Percentiles rank a stretch among this genome's conserved stretches.
Evolutionary conservation across 2,797 vertebrate species (phyloP).

Genomic region (Danio tinwini): DNA sequence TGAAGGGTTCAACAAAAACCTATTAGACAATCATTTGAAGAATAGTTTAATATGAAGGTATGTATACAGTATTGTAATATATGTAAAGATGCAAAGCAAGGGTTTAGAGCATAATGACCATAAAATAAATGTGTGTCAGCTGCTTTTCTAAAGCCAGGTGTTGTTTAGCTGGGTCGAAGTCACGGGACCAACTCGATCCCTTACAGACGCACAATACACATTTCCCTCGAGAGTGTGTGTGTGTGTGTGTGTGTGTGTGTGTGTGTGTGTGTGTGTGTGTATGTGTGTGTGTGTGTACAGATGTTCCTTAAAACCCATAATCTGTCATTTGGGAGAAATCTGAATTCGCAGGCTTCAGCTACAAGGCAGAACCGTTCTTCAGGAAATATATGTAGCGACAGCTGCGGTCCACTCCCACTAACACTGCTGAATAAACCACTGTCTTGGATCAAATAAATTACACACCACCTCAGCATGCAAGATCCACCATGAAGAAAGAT

Average conservation of each 20-base stretch:
- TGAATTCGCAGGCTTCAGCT: constrained; percentile 70
- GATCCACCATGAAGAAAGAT: constrained; percentile 32
- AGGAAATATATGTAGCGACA: constrained; percentile 80
- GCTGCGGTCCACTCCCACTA: constrained; percentile 77
- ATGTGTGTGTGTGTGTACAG: constrained; percentile 33
- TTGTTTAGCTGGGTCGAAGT: constrained; percentile 55
- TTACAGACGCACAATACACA: constrained; percentile 56
- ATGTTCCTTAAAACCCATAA: constrained; percentile 68
- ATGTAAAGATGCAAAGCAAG: constrained; percentile 10
- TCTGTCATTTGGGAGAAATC: constrained; percentile 76
- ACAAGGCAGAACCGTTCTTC: constrained; percentile 75
- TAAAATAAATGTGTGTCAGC: constrained; percentile 58
- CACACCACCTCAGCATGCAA: constrained; percentile 69
- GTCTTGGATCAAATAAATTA: constrained; percentile 77
- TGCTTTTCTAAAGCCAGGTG: constrained; percentile 60
- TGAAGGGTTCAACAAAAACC: not conserved
- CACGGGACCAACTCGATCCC: constrained; percentile 50
- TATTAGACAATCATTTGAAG: not conserved
- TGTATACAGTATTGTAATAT: not conserved
- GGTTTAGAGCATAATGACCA: constrained; percentile 42
- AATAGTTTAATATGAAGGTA: not conserved
- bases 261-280: constrained; percentile 38
- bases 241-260: constrained; percentile 27
- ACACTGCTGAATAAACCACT: constrained; percentile 70
- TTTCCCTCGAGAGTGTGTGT: constrained; percentile 7